These are phyloP conservation scores for Catostomus latipinnis DNA, from an alignment of 2,797 vertebrate species.

Conservation along the genomic window DNA sequence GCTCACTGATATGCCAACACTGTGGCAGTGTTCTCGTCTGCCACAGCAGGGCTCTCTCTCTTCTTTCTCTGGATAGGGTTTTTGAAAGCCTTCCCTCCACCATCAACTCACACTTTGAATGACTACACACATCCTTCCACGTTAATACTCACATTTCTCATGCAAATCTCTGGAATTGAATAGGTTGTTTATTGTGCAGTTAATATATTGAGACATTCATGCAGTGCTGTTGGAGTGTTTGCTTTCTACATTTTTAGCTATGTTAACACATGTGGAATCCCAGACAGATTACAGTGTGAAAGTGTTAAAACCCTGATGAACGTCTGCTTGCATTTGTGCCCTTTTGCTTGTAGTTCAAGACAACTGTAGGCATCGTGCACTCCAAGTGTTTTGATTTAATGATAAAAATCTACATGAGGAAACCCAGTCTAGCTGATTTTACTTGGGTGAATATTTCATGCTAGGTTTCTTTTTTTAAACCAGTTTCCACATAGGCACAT, in stretches of 20 bases:
- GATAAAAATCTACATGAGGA: constrained; percentile 51
- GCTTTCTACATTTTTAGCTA: constrained; percentile 73
- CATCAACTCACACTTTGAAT: constrained; percentile 60
- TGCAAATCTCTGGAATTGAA: constrained; percentile 83
- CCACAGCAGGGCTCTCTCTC: constrained; percentile 58
- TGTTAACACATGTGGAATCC: constrained; percentile 83
- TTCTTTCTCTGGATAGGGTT: constrained; percentile 63
- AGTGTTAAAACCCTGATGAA: constrained; percentile 72
- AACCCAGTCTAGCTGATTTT: too few relatives aligned
- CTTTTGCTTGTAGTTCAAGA: constrained; percentile 54
- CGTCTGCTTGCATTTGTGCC: constrained; percentile 68
- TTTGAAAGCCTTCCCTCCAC: constrained; percentile 73
- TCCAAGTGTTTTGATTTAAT: constrained; percentile 48
- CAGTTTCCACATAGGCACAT: too few relatives aligned
- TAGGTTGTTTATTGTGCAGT: constrained; percentile 81
- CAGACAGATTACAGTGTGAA: constrained; percentile 80
- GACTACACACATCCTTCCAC: constrained; percentile 71
- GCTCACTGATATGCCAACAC: constrained; percentile 75
- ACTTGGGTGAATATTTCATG: too few relatives aligned
- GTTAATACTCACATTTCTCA: constrained; percentile 79
- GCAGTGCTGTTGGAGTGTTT: constrained; percentile 79
- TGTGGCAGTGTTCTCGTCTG: constrained; percentile 64
- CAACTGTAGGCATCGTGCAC: constrained; percentile 53
- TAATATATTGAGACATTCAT: constrained; percentile 81
- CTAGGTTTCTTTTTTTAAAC: too few relatives aligned